A percentile compares a stretch with the other conserved stretches of the same genome.
These are phyloP conservation scores for Trichacis sp. DNA, from an alignment of 2,888 invertebrate species.

Conservation along the genomic window DNA sequence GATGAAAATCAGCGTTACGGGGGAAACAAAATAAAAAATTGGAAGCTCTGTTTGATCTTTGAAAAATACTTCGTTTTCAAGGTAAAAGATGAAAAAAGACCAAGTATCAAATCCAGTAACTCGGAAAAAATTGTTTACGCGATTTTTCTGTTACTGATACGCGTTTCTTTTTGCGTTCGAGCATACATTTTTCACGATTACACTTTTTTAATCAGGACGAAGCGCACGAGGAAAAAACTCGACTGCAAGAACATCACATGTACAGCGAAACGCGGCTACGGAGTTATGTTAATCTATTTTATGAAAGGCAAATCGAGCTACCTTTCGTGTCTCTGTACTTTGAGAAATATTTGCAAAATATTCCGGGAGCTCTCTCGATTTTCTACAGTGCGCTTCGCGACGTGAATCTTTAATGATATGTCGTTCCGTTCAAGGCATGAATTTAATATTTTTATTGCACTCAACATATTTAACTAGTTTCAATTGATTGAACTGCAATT, in stretches of 20 bases:
- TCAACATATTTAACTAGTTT: not conserved
- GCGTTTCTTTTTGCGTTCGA: too few relatives aligned
- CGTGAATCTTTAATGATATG: slow-evolving; percentile 1
- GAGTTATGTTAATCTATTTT: slow-evolving; percentile 22
- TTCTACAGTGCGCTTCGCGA: slow-evolving; percentile 1
- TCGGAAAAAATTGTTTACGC: too few relatives aligned
- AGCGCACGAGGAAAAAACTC: not conserved
- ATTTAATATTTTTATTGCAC: not conserved
- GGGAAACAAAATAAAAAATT: too few relatives aligned
- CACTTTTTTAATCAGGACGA: not conserved
- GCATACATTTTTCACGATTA: too few relatives aligned
- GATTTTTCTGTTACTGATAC: too few relatives aligned
- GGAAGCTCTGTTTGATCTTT: too few relatives aligned
- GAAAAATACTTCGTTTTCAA: too few relatives aligned
- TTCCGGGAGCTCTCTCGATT: slow-evolving; percentile 15
- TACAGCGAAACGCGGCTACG: not conserved
- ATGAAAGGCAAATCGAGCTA: slow-evolving; percentile 26
- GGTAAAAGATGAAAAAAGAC: too few relatives aligned
- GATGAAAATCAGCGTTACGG: too few relatives aligned
- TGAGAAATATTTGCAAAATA: slow-evolving; percentile 20
- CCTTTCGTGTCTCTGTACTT: not conserved
- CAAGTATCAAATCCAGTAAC: too few relatives aligned
- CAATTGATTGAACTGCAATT: too few relatives aligned
- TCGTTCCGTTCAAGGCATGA: not conserved
- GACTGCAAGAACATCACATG: not conserved